Evolutionary conservation across 1,140 invertebrate species (phyloP), one percentile per base, ranked within the genome.

Genomic region (Bombyx mori): DNA sequence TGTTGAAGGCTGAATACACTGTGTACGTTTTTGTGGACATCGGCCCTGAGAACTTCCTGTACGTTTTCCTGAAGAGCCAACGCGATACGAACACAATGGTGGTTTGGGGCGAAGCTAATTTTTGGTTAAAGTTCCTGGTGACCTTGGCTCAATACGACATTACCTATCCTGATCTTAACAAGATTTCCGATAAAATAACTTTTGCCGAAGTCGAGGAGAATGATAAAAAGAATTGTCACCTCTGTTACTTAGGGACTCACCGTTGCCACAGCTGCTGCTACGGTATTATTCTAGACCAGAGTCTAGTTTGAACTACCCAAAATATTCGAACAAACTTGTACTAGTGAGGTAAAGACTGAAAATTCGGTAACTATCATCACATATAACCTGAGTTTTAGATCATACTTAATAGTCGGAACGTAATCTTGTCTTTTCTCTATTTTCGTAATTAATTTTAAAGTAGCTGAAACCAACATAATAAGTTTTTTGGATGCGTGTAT

Each of bases 311-410:
- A 65, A 75, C 69, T 57, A 58, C 56, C 63, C 18, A 68, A 51
- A 49, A n/a, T 48, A 18, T 58, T 69, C 61, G 22, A 51, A 51
- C 44, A 44, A 66, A 62, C 66, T 71, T 73, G 73, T 68, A 71
- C 75, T 81, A 80, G 75, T 79, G 83, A 86, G 83, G 79, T 76
- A 86, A 86, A 86, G 83, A 86, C 83, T 86, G 83, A 86, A 66
- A 80, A 74, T 74, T 82, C 76, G 73, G 69, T 66, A 68, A 73
- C 55, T 49, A 8, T 48, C 52, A 54, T 35, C 26, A 35, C 26
- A 35, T 35, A 35, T 35, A 35, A 35, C 26, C 26, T 35, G 26
- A 35, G 26, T 35, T 35, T 35, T 35, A 35, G 26, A 35, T 5
- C 4, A 35, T 35, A 35, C 2, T 18, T 35, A 35, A 35, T 35